Percentiles rank a stretch among this genome's conserved stretches.
Evolutionary conservation across 2,113 vertebrate genomes (phyloP).

Genomic region (Tursiops truncatus): DNA sequence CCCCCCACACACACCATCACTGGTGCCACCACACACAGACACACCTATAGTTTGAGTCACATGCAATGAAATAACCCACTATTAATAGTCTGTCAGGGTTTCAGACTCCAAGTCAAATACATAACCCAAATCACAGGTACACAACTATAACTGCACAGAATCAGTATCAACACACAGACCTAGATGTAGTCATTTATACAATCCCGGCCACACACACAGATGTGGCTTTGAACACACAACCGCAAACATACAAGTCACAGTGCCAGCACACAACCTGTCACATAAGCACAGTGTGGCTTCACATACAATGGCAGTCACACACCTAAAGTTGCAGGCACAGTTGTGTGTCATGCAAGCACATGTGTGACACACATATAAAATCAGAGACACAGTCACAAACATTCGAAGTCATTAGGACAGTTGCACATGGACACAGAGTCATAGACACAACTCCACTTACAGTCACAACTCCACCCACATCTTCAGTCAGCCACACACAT

Average conservation of each 20-base stretch:
- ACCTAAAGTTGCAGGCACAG: background rate
- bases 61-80: background rate
- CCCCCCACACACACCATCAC: background rate
- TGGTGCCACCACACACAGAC: background rate
- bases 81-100: background rate
- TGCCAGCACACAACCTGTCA: background rate
- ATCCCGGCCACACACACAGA: background rate
- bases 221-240: background rate
- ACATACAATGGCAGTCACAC: background rate
- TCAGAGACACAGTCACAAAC: background rate
- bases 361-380: background rate
- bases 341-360: background rate
- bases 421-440: background rate
- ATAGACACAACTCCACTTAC: slow-evolving; percentile 9
- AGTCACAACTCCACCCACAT: slow-evolving; percentile 37
- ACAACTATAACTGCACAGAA: background rate
- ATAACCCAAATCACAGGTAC: background rate
- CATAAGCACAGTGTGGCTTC: background rate
- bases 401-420: background rate
- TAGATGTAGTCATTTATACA: background rate
- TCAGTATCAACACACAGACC: background rate
- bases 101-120: background rate
- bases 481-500: background rate
- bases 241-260: background rate
- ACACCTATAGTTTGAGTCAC: background rate